Conservation (phyloP, 2,888 invertebrate genomes). For the Pollenia amentaria region DNA sequence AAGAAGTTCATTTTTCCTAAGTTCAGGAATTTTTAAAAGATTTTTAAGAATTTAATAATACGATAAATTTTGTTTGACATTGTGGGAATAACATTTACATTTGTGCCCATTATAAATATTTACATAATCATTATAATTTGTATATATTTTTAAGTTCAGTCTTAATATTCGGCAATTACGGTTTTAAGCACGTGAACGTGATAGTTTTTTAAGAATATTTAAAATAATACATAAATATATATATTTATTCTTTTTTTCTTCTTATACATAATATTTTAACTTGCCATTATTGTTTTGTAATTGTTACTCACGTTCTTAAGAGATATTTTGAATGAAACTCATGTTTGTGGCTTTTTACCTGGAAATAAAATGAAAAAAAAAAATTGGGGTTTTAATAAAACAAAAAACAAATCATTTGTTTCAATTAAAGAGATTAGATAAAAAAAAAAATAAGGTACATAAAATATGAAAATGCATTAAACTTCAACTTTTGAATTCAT, state of each 20-base stretch:
- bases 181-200: conserved; percentile 66
- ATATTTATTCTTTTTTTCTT: neutral
- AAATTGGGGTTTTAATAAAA: neutral
- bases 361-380: conserved; percentile 49
- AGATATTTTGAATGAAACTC: conserved; percentile 28
- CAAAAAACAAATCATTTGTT: conserved; percentile 4
- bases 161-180: conserved; percentile 39
- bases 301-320: conserved; percentile 64
- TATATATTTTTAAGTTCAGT: neutral
- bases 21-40: conserved; percentile 29
- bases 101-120: conserved; percentile 10
- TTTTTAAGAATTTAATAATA: neutral
- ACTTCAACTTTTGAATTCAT: too few relatives aligned
- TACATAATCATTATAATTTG: conserved; percentile 15
- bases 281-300: neutral
- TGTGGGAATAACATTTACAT: neutral
- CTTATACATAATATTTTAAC: neutral
- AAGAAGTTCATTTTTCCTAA: conserved; percentile 1
- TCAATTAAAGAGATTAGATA: neutral
- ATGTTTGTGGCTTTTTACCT: conserved; percentile 56
- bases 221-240: neutral
- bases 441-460: neutral
- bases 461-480: too few relatives aligned
- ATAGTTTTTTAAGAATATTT: conserved; percentile 14
- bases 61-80: neutral